Percentiles rank a stretch among this genome's conserved stretches.
phyloP scores from a whole-genome alignment of 2,888 invertebrate species.

The Polydrusus tereticollis region DNA sequence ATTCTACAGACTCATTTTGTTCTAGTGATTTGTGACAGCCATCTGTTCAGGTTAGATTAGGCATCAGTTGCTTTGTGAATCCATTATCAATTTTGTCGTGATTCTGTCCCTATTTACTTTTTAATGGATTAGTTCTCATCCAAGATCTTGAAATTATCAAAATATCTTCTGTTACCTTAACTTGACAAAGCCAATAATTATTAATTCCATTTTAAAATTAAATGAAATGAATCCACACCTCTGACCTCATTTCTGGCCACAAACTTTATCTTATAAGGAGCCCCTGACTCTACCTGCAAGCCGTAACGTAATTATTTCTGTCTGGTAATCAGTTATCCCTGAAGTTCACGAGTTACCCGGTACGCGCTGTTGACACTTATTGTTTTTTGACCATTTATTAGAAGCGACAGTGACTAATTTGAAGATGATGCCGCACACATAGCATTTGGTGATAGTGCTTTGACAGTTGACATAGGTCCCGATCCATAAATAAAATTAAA shows the following conservation, averaged over 20 bases:
- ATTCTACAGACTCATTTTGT: too few species aligned
- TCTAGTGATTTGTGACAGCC: too few species aligned
- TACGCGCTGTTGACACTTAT: conserved; percentile 49
- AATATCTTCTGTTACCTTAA: too few species aligned
- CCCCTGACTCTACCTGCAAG: conserved; percentile 46
- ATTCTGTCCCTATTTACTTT: too few species aligned
- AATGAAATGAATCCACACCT: conserved; percentile 16
- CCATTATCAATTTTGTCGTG: too few species aligned
- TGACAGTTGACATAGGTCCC: conserved; percentile 37
- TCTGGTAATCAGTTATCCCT: conserved; percentile 43
- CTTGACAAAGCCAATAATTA: not conserved
- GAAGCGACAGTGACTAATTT: conserved; percentile 45
- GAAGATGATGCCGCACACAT: conserved; percentile 33
- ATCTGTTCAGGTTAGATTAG: too few species aligned
- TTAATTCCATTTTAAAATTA: not conserved
- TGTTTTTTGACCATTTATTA: conserved; percentile 46
- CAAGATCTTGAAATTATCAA: too few species aligned
- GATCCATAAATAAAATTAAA: not conserved
- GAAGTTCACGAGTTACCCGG: conserved; percentile 45
- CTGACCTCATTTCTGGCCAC: conserved; percentile 17
- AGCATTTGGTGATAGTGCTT: conserved; percentile 20
- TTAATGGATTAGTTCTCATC: too few species aligned
- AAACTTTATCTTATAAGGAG: conserved; percentile 38
- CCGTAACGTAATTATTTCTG: conserved; percentile 47
- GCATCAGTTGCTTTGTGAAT: too few species aligned